These are phyloP conservation scores for Camponotus floridanus DNA, from an alignment of 1,140 invertebrate species.

Conservation along the genomic window DNA sequence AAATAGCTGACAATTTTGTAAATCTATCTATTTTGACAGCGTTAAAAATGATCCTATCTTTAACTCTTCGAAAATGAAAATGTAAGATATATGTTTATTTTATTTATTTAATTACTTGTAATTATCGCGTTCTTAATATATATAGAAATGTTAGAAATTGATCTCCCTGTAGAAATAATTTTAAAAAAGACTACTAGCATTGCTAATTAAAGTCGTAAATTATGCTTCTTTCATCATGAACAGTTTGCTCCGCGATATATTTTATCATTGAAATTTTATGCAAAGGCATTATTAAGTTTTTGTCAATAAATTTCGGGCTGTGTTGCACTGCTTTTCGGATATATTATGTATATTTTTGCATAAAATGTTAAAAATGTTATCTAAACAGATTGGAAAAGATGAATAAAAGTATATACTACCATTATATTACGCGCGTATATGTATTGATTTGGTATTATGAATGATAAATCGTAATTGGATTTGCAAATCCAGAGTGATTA, in stretches of 20 bases:
- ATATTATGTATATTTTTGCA: background rate
- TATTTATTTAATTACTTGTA: background rate
- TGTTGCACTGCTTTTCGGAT: background rate
- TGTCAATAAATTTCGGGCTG: background rate
- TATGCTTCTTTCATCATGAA: background rate
- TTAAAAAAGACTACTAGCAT: background rate
- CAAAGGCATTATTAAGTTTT: background rate
- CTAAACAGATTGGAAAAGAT: background rate
- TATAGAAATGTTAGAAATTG: background rate
- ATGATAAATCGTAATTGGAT: background rate
- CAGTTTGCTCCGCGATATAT: conserved; percentile 18
- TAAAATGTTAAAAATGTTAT: background rate
- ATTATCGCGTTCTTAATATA: background rate
- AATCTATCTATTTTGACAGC: background rate
- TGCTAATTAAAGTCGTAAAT: background rate
- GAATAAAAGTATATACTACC: background rate
- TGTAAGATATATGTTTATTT: background rate
- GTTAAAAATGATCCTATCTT: background rate
- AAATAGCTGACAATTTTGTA: background rate
- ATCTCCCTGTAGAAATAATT: background rate
- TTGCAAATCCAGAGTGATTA: background rate
- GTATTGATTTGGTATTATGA: background rate
- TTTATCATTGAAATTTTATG: conserved; percentile 18
- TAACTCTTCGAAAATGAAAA: background rate
- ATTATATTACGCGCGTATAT: background rate